Evolutionary conservation across 1,140 invertebrate genomes (phyloP).

Genomic region (Elymnias hypermnestra): DNA sequence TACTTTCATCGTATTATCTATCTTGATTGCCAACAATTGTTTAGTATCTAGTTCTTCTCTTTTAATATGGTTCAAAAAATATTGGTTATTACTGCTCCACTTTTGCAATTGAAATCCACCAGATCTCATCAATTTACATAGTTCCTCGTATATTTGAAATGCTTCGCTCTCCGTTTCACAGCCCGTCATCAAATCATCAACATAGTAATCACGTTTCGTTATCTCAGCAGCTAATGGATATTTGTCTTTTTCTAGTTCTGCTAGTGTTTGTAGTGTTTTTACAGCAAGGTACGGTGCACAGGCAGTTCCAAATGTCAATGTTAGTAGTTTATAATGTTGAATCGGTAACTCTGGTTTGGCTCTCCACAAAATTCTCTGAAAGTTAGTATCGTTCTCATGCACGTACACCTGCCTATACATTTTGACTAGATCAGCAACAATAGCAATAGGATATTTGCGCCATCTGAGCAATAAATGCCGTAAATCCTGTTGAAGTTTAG

Average conservation of each 20-base stretch:
- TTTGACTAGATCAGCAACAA: slow-evolving; percentile 5
- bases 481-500: slow-evolving; percentile 8
- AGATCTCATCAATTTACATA: slow-evolving; percentile 10
- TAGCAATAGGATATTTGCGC: not conserved
- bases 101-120: slow-evolving; percentile 19
- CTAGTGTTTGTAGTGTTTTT: slow-evolving; percentile 1
- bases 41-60: too few species aligned
- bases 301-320: slow-evolving; percentile 2
- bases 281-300: slow-evolving; percentile 9
- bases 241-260: not conserved
- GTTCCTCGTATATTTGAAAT: not conserved
- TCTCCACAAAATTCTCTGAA: slow-evolving; percentile 5
- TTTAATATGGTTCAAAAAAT: slow-evolving; percentile 6
- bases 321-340: not conserved
- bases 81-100: slow-evolving; percentile 17
- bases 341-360: not conserved
- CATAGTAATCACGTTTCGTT: slow-evolving; percentile 3
- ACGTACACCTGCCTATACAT: slow-evolving; percentile 9
- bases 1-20: slow-evolving; percentile 20
- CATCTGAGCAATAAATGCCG: slow-evolving; percentile 1
- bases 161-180: not conserved
- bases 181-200: slow-evolving; percentile 7
- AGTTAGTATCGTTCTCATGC: not conserved
- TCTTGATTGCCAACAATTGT: slow-evolving; percentile 14
- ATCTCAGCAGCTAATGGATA: not conserved